Evolutionary conservation across 92 coral and sea anemone species (phyloP).

Genomic region (Porites lobata): DNA sequence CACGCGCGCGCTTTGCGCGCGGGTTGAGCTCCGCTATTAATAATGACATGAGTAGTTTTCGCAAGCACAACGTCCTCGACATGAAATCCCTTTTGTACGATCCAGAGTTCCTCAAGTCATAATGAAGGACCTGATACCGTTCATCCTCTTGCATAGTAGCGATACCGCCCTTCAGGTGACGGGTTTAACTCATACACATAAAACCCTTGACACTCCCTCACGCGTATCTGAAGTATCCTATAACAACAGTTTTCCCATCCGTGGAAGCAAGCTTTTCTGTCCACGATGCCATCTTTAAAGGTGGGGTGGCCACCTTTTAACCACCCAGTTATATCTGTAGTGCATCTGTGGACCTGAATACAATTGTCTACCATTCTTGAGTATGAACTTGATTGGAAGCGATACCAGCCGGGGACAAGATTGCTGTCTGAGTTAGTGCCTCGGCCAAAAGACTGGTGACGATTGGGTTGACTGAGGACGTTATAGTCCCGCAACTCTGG

Average conservation of each 20-base stretch:
- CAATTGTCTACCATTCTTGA: neutral
- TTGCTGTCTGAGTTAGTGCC: neutral
- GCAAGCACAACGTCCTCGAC: no score
- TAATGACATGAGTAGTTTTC: no score
- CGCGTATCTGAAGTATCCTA: neutral
- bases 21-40: no score
- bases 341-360: conserved; percentile 7
- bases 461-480: neutral
- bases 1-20: no score
- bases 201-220: neutral
- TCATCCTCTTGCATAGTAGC: conserved; percentile 15
- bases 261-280: conserved; percentile 1
- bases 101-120: no score
- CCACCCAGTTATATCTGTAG: neutral
- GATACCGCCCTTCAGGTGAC: neutral
- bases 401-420: conserved; percentile 15
- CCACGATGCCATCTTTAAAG: conserved; percentile 5
- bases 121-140: neutral
- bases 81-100: no score
- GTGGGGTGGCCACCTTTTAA: conserved; percentile 13
- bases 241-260: neutral
- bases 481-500: neutral
- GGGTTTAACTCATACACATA: conserved; percentile 10
- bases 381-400: conserved; percentile 10
- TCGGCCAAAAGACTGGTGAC: conserved; percentile 10